Evolutionary conservation across 2,113 vertebrate species (phyloP).

Genomic region (Marmota monax): DNA sequence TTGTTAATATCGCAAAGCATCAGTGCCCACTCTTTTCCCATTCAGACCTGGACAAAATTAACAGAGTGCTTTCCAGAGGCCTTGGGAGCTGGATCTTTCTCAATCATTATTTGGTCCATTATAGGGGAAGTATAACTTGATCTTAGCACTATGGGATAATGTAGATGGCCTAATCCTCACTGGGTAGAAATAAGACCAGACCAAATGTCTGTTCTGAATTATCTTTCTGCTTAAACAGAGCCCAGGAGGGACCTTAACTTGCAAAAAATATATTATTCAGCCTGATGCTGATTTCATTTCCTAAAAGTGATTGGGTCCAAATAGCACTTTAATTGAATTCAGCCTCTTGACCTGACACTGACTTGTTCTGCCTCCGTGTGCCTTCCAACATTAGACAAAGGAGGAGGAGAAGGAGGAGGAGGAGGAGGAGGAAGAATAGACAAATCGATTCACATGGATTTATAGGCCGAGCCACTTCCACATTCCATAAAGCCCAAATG

Average conservation of each 20-base stretch:
- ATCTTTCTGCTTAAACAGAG: constrained; percentile 68
- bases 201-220: constrained; percentile 79
- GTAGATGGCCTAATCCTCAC: constrained; percentile 2
- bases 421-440: constrained; percentile 23
- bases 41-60: background rate
- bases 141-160: constrained; percentile 5
- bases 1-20: background rate
- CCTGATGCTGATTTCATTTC: constrained; percentile 79
- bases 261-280: constrained; percentile 72
- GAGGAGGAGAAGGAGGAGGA: background rate
- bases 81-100: background rate
- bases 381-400: constrained; percentile 55
- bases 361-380: constrained; percentile 39
- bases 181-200: constrained; percentile 28
- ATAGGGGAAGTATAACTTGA: background rate
- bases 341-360: constrained; percentile 63
- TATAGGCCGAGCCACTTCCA: constrained; percentile 67
- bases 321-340: constrained; percentile 77
- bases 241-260: constrained; percentile 73
- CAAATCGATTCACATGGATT: constrained; percentile 57
- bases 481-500: constrained; percentile 73
- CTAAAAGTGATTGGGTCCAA: constrained; percentile 75
- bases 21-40: background rate
- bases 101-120: background rate
- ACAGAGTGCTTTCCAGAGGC: constrained; percentile 43